A percentile compares a stretch with the other conserved stretches of the same genome.
Conservation (phyloP, 2,797 vertebrate species). For the Ceyx erithaca region DNA sequence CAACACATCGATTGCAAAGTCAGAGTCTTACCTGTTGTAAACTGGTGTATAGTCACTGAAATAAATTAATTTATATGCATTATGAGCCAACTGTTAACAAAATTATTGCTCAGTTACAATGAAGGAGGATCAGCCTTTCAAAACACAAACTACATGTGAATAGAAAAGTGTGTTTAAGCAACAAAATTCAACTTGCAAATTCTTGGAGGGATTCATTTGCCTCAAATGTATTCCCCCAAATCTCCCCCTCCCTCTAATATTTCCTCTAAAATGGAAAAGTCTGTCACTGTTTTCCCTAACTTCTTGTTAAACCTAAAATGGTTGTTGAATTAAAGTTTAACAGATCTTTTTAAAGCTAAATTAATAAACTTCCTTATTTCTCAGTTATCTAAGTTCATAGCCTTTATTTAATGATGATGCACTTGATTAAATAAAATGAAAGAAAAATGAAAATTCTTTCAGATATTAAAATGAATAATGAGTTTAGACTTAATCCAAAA, state of each 20-base stretch:
- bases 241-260: background rate
- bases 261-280: background rate
- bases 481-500: conserved; percentile 90
- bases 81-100: background rate
- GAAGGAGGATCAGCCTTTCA: background rate
- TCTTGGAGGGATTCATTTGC: background rate
- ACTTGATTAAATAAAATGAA: conserved; percentile 85
- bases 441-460: conserved; percentile 86
- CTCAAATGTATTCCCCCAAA: background rate
- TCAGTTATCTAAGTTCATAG: conserved; percentile 72
- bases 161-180: background rate
- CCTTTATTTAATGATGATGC: conserved; percentile 82
- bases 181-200: background rate
- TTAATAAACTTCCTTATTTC: conserved; percentile 81
- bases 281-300: conserved; percentile 50
- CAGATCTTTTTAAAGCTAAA: conserved; percentile 74
- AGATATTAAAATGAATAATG: conserved; percentile 86
- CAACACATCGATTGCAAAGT: background rate
- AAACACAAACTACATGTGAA: background rate
- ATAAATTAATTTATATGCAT: background rate
- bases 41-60: background rate
- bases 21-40: background rate
- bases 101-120: background rate
- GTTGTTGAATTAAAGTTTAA: conserved; percentile 67
- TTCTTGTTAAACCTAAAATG: conserved; percentile 41